Percentiles rank a stretch among this genome's conserved stretches.
These are phyloP conservation scores for Cheirogaleus major DNA, from an alignment of 2,797 vertebrate genomes.

Conservation along the genomic window DNA sequence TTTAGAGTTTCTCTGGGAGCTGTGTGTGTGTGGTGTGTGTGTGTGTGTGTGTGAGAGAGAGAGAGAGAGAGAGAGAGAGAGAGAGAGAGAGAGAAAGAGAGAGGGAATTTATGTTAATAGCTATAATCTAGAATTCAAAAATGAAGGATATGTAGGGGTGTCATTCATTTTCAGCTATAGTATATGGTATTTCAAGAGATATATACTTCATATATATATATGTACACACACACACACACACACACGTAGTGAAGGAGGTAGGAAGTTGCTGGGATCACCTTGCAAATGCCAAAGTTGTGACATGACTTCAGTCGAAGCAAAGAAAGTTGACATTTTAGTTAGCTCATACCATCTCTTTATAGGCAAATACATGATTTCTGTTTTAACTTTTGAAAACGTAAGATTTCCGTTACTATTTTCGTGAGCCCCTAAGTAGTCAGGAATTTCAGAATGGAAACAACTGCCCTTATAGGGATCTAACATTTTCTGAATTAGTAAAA, in stretches of 20 bases:
- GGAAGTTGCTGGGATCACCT: neutral
- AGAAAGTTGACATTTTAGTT: neutral
- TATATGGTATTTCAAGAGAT: neutral
- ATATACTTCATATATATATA: neutral
- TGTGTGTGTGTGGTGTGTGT: neutral
- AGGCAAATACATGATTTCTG: neutral
- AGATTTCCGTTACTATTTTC: neutral
- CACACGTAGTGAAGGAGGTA: neutral
- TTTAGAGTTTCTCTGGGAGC: neutral
- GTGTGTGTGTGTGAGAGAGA: neutral
- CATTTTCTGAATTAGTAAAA: neutral
- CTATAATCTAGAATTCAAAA: neutral
- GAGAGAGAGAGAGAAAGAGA: neutral
- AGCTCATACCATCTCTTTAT: neutral
- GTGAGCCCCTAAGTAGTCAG: neutral
- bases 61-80: neutral
- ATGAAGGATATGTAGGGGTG: neutral
- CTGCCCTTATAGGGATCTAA: neutral
- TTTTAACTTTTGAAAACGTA: constrained; percentile 28
- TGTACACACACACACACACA: no score
- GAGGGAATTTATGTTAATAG: neutral
- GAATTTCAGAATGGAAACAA: neutral
- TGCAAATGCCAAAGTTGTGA: neutral
- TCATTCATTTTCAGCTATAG: neutral
- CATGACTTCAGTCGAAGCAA: neutral